Conservation (phyloP, 2,113 vertebrate species). For the Scartelaos histophorus region DNA sequence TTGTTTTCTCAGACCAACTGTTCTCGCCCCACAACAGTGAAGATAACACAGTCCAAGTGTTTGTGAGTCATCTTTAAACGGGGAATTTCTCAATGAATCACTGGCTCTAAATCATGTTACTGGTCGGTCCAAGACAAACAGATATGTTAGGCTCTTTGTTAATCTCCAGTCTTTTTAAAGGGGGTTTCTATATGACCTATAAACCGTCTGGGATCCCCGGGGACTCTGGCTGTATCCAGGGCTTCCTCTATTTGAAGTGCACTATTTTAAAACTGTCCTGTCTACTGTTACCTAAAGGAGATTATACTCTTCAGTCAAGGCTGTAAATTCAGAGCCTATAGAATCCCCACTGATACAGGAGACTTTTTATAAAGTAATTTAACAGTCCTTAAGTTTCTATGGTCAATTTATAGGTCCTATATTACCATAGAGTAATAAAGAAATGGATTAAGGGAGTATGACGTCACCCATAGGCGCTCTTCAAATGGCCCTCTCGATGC, state of each 20-base stretch:
- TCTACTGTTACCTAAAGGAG: constrained; percentile 11
- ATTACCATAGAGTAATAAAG: too few relatives aligned
- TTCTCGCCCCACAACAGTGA: constrained; percentile 30
- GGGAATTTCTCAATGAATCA: constrained; percentile 54
- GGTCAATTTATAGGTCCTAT: too few relatives aligned
- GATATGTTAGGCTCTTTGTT: not conserved
- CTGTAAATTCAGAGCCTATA: not conserved
- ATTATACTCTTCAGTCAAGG: not conserved
- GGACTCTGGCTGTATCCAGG: not conserved
- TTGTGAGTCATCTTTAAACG: constrained; percentile 36
- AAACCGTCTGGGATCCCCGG: not conserved
- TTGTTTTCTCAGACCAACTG: constrained; percentile 23
- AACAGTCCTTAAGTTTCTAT: too few relatives aligned
- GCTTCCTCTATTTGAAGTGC: not conserved
- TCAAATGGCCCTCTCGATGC: too few relatives aligned
- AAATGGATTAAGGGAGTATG: too few relatives aligned
- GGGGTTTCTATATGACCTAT: not conserved
- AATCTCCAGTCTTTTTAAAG: not conserved
- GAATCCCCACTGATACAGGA: not conserved
- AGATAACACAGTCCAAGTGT: constrained; percentile 44
- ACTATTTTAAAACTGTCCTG: constrained; percentile 6
- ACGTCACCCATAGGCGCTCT: too few relatives aligned
- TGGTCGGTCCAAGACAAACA: not conserved
- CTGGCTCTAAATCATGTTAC: not conserved
- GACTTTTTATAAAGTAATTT: too few relatives aligned